phyloP scores from a whole-genome alignment of 2,797 vertebrate genomes.

The Pseudopleuronectes americanus region DNA sequence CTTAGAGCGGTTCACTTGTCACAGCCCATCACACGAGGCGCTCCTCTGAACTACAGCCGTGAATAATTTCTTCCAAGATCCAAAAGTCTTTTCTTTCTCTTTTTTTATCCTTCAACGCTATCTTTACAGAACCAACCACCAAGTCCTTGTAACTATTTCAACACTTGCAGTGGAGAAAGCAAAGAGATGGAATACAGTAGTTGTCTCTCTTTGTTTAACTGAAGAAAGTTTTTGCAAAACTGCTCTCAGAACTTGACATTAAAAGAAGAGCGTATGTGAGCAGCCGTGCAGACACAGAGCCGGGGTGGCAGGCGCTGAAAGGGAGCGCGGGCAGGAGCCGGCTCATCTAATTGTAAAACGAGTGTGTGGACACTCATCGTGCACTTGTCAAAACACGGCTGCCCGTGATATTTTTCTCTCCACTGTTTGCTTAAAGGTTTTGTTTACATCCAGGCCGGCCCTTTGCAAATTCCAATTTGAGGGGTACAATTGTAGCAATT shows the following conservation, averaged over 20 bases:
- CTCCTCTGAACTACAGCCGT: slow-evolving; percentile 79
- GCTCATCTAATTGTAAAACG: slow-evolving; percentile 73
- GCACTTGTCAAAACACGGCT: slow-evolving; percentile 76
- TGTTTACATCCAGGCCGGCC: slow-evolving; percentile 85
- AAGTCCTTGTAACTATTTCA: slow-evolving; percentile 80
- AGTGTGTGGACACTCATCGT: slow-evolving; percentile 74
- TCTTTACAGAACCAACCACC: slow-evolving; percentile 74
- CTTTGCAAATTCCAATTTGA: slow-evolving; percentile 79
- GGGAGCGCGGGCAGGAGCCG: slow-evolving; percentile 63
- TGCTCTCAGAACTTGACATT: slow-evolving; percentile 71
- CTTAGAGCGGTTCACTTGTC: slow-evolving; percentile 78
- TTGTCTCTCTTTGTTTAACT: slow-evolving; percentile 77
- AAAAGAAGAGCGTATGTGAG: slow-evolving; percentile 69
- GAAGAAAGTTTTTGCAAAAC: slow-evolving; percentile 80
- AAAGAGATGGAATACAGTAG: slow-evolving; percentile 70
- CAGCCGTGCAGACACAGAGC: slow-evolving; percentile 48
- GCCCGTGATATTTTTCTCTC: slow-evolving; percentile 58
- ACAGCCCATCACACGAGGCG: slow-evolving; percentile 73
- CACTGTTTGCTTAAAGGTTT: slow-evolving; percentile 78
- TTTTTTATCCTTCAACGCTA: slow-evolving; percentile 16
- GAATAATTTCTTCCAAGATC: slow-evolving; percentile 79
- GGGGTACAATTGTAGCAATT: slow-evolving; percentile 90
- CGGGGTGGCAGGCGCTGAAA: slow-evolving; percentile 53
- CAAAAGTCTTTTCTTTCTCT: slow-evolving; percentile 61
- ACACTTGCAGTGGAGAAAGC: slow-evolving; percentile 73